These are phyloP conservation scores for Eupithecia exiguata DNA, from an alignment of 2,888 invertebrate genomes.

Conservation along the genomic window DNA sequence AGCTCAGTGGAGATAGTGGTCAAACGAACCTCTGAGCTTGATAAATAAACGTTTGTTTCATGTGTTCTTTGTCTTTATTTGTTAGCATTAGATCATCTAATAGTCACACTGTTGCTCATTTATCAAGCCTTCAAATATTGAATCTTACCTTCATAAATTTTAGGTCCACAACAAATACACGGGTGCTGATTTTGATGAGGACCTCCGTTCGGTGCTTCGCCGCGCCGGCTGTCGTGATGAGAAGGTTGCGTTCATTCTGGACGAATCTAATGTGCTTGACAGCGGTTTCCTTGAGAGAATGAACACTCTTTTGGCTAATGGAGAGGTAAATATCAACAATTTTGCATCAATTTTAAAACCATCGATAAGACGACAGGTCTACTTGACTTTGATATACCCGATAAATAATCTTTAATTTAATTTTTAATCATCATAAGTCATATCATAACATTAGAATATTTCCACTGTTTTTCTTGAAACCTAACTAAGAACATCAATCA, in stretches of 20 bases:
- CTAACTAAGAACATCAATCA: neutral
- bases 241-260: slow-evolving; percentile 99
- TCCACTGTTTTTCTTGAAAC: neutral
- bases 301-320: slow-evolving; percentile 99
- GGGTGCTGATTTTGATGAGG: slow-evolving; percentile 99
- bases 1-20: neutral
- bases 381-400: neutral
- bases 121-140: slow-evolving; percentile 3
- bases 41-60: neutral
- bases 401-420: neutral
- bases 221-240: slow-evolving; percentile 97
- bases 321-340: slow-evolving; percentile 85
- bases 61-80: neutral
- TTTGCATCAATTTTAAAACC: neutral
- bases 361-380: too few relatives aligned
- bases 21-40: neutral
- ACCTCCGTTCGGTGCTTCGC: slow-evolving; percentile 93
- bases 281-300: slow-evolving; percentile 99
- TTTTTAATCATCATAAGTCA: neutral
- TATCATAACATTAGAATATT: too few relatives aligned
- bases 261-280: slow-evolving; percentile 99
- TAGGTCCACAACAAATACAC: slow-evolving; percentile 99
- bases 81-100: neutral
- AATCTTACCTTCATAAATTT: slow-evolving; percentile 15
- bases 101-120: neutral